Base-by-base conservation (phyloP, 1,140 invertebrate species). In the Aphelenchoides besseyi region DNA sequence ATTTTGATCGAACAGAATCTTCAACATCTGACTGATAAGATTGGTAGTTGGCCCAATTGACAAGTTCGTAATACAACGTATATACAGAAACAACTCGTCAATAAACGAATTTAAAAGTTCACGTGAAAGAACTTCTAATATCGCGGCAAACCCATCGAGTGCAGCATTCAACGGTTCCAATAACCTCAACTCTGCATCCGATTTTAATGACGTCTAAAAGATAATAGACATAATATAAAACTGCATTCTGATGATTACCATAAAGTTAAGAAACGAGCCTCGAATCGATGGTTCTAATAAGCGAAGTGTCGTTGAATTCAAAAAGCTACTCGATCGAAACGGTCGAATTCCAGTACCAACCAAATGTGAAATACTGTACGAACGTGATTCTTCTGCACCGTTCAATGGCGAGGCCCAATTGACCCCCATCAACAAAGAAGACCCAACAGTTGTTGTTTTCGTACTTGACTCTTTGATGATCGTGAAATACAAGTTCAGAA, bases 401-500 rank as follows among this genome's bases (percentile, higher is more conserved):
- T 23, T 23, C 12, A 12, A 12, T 23, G 41, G 41, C 18, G 55
- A 59, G 23, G 26, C 16, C 63, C 63, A 66, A 8, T 35, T 66
- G n/a, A 33, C 30, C 18, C 30, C 23, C 3, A 29, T 29, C 12
- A 66, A 66, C 32, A 66, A 32, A 18, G 63, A 33, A 0, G 63
- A 66, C 28, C 1, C 36, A 18, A 30, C 36, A n/a, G 36, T 66
- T 1, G 63, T 33, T 9, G 63, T 1, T 16, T 32, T 35, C 16
- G 63, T 53, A 26, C 16, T 66, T 23, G 30, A 36, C 36, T 66
- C 63, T 37, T 32, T 18, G 1, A 66, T 66, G 32, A 66, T 37
- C n/a, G 63, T 66, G 63, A 32, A 66, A 53, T 66, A 66, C 36
- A 66, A 53, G 63, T 66, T 66, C 36, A 66, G 12, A 53, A 66